Base-by-base conservation (phyloP, 1,140 invertebrate genomes). In the Brachionus plicatilis region DNA sequence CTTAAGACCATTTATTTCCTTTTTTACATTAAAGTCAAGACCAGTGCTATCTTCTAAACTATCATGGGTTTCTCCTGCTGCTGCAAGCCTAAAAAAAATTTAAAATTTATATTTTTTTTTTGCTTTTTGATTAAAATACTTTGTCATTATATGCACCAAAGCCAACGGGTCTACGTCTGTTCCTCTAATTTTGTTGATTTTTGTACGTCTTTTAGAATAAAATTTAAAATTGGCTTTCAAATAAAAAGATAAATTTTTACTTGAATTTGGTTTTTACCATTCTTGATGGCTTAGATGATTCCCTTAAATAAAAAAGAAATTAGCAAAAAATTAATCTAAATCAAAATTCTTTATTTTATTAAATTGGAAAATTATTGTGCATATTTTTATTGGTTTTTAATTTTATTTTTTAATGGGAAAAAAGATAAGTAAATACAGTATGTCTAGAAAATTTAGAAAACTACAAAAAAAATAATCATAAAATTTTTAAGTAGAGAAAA, bases 1-100 rank as follows among this genome's bases (percentile, higher is more conserved):
- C 83, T 88, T 85, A n/a, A 90, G 86, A 75, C 88, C 88, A 88
- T 90, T 82, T 60, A 82, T 82, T 20, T 82, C 78, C 7, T 85
- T 72, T 86, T 79, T 68, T 8, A 84, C 53, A 27, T 50, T 75
- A 75, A 41, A 60, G 8, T 82, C 79, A 33, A 65, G 27, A 76
- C 45, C 45, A 27, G 41, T 50, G 12, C 43, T 76, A 27, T 50
- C 72, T 37, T 50, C 43, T 76, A 53, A 24, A 47, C 5, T 17
- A 2, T 50, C 6, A 47, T 53, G 20, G 12, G 72, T 1, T 3
- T 76, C 72, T 2, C 72, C 72, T 27, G 43, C 43, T 27, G 45
- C 72, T 2, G 43, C 45, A 20, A 76, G 24, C 50, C 72, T 76
- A 47, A 37, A 29, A 12, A 24, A 53, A 53, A 24, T 24, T 33